Conservation (phyloP, 2,888 invertebrate genomes). For the Andrena haemorrhoa region DNA sequence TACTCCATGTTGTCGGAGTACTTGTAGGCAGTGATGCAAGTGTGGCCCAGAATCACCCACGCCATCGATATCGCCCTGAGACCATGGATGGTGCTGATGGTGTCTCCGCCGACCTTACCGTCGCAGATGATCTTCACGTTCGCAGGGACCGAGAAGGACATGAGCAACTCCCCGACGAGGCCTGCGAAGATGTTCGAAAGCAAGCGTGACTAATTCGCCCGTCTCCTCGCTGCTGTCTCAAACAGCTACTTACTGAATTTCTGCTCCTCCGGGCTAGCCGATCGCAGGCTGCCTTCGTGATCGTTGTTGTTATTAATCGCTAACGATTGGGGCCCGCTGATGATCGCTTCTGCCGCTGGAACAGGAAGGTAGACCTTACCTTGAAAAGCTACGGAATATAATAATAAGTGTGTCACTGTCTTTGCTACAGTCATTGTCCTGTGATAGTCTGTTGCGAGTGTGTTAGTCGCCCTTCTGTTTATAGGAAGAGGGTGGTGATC, state of each 20-base stretch:
- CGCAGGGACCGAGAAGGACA: conserved; percentile 83
- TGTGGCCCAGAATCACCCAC: conserved; percentile 85
- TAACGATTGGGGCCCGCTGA: conserved; percentile 62
- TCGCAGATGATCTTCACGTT: conserved; percentile 84
- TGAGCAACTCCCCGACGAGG: conserved; percentile 80
- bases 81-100: conserved; percentile 84
- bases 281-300: conserved; percentile 73
- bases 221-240: background rate
- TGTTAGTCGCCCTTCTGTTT: conserved; percentile 49
- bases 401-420: conserved; percentile 73
- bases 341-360: conserved; percentile 80
- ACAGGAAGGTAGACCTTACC: conserved; percentile 82
- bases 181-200: conserved; percentile 67
- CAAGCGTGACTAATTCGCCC: background rate
- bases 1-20: conserved; percentile 90
- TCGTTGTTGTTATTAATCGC: conserved; percentile 69
- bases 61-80: conserved; percentile 84
- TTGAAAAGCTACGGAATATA: conserved; percentile 78
- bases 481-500: background rate
- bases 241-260: conserved; percentile 76
- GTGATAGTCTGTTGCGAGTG: conserved; percentile 65
- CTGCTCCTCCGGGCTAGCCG: conserved; percentile 73
- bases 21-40: conserved; percentile 91
- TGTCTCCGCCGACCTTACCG: conserved; percentile 82
- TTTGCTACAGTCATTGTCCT: conserved; percentile 66